Base-by-base conservation (phyloP, 2,888 invertebrate species). In the Dioctria linearis region DNA sequence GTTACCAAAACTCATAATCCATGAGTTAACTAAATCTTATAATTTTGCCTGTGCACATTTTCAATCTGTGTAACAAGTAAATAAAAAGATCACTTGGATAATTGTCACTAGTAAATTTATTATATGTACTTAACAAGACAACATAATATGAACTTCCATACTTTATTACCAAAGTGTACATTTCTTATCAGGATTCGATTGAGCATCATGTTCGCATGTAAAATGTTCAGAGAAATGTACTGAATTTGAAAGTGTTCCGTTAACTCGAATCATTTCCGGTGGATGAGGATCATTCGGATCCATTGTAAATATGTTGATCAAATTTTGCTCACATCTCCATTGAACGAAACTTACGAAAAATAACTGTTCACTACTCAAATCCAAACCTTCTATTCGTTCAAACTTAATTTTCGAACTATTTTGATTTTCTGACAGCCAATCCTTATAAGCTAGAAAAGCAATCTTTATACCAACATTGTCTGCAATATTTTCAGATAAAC, bases 251-350 rank as follows among this genome's bases (percentile, higher is more conserved):
- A 78, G 13, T 4, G 54, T 54, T 9, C 39, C 78, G 5, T 13
- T 51, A 8, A 78, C 37, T 39, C 78, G 76, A 40, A 65, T 5
- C 13, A 37, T 39, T 11, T 65, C 49, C 2, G 13, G 42, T n/a
- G 76, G 63, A 49, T 78, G 76, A 11, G 39, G 57, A 8, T 69
- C 40, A 71, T 51, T 59, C 40, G 39, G n/a, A 63, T 80, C 46
- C 46, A 69, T 42, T 61, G 43, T 11, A 76, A 37, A 57, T 61
- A 43, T 42, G 11, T 43, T 51, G 3, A 42, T 6, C 25, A 49
- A 13, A 73, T 73, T 42, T 46, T 78, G 71, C 65, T 67, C 43
- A 25, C 46, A 83, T 61, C 40, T 61, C 42, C 51, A 42, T 81
- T 78, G 80, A 37, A 40, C 42, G 13, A 42, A 51, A 57, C 66